A percentile compares a stretch with the other conserved stretches of the same genome.
phyloP scores from a whole-genome alignment of 2,797 vertebrate species.

The Gorsachius magnificus region DNA sequence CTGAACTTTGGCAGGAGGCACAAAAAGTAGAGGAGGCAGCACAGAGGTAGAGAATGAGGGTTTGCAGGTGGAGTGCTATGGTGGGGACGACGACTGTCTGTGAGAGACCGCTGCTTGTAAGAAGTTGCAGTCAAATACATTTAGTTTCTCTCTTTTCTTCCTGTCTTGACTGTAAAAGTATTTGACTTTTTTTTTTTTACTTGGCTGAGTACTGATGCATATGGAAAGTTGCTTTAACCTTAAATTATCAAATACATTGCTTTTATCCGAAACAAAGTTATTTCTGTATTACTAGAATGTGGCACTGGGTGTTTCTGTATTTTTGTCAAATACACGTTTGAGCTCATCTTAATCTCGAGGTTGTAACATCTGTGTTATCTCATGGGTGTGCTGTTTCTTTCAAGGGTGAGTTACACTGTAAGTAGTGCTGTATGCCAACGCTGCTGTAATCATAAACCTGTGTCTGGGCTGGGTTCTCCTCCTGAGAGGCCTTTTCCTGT shows the following conservation, averaged over 20 bases:
- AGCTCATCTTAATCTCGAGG: background rate
- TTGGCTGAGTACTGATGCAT: background rate
- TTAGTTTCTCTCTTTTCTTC: background rate
- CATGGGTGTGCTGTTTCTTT: background rate
- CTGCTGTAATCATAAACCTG: background rate
- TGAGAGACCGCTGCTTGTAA: background rate
- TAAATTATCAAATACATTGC: background rate
- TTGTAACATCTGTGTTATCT: background rate
- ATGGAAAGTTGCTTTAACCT: slow-evolving; percentile 16
- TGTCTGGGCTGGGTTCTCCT: background rate
- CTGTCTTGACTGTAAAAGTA: background rate
- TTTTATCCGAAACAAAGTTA: slow-evolving; percentile 30
- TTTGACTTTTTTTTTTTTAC: background rate
- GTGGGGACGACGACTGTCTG: background rate
- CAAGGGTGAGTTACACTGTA: background rate
- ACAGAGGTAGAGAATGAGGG: background rate
- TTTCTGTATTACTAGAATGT: background rate
- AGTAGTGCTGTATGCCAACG: background rate
- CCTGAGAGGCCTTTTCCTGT: background rate
- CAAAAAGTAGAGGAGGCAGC: background rate
- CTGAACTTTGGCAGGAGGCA: background rate
- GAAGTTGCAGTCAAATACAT: background rate
- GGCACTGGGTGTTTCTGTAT: slow-evolving; percentile 18
- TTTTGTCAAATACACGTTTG: slow-evolving; percentile 37
- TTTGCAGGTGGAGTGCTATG: background rate